phyloP scores from a whole-genome alignment of 2,113 vertebrate genomes.

The Salminus brasiliensis region DNA sequence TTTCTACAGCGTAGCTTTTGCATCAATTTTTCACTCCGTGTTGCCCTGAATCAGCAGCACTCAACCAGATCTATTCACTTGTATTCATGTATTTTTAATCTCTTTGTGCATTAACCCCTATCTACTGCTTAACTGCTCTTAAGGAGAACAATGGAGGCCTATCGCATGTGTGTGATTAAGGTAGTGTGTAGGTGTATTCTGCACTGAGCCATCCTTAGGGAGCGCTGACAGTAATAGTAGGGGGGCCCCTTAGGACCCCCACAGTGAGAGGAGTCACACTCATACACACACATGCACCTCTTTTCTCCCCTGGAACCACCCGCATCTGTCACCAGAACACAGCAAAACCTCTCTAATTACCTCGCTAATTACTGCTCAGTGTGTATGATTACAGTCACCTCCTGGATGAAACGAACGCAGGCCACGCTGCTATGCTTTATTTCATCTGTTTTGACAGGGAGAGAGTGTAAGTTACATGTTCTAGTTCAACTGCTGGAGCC shows the following conservation, averaged over 20 bases:
- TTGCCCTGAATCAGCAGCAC: neutral
- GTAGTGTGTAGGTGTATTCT: slow-evolving; percentile 46
- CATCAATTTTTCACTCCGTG: neutral
- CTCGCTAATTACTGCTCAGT: slow-evolving; percentile 39
- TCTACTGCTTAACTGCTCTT: neutral
- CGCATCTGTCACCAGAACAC: slow-evolving; percentile 50
- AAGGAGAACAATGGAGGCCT: slow-evolving; percentile 12
- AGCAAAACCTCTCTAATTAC: slow-evolving; percentile 42
- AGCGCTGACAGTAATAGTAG: slow-evolving; percentile 43
- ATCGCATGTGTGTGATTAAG: slow-evolving; percentile 25
- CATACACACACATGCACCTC: slow-evolving; percentile 24
- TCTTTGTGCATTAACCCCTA: neutral
- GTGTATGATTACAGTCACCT: slow-evolving; percentile 53
- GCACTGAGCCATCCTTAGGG: slow-evolving; percentile 20
- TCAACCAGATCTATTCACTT: neutral
- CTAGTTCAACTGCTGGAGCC: slow-evolving; percentile 19
- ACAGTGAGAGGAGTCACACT: slow-evolving; percentile 12
- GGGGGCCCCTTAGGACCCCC: slow-evolving; percentile 29
- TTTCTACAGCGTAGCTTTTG: too few relatives aligned
- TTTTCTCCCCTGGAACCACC: slow-evolving; percentile 31
- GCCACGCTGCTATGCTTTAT: neutral
- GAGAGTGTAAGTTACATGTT: slow-evolving; percentile 19
- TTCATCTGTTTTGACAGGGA: slow-evolving; percentile 36
- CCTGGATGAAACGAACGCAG: slow-evolving; percentile 26
- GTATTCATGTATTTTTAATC: slow-evolving; percentile 19